Evolutionary conservation across 2,113 vertebrate genomes (phyloP), one percentile per base, ranked within the genome.

Genomic region (Taurulus bubalis): DNA sequence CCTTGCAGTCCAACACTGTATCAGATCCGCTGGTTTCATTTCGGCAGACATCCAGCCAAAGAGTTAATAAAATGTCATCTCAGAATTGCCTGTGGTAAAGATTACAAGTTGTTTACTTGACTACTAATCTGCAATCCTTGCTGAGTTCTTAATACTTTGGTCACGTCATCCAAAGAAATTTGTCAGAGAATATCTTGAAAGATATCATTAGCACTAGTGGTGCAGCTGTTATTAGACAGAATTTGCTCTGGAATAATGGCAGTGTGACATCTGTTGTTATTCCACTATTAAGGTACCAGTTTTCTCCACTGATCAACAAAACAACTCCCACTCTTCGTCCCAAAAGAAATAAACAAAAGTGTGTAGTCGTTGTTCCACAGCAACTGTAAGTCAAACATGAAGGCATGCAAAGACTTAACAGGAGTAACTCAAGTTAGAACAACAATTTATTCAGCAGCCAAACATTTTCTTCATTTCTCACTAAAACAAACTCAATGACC

Each of bases 191-290:
- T 58, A 71, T 75, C 47, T 70, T 26, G 20, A 85, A 67, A 72
- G 45, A 62, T 53, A 64, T 22, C 62, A 59, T 77, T 63, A 85
- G 34, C 45, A 10, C 32, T 36, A 6, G 38, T 15, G 28, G n/a
- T n/a, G 73, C 55, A 58, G 78, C 68, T 77, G 55, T 38, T 77
- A 60, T 74, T 77, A 67, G 38, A 66, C 7, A 8, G 26, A 26
- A 67, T 69, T 45, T 62, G 68, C 60, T 77, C n/a, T 5, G 6
- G 73, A 63, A 63, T 55, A 80, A 77, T 63, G 16, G 24, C 62
- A 24, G 30, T 36, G 26, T 77, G 73, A 85, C 62, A 77, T 85
- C 62, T 77, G 78, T 36, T 80, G 72, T 77, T 81, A 56, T 70
- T 84, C 63, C 73, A 75, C 64, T 79, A 70, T 75, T 58, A 68